Base-by-base conservation (phyloP, 2,888 invertebrate species). In the Drosophila subsilvestris region DNA sequence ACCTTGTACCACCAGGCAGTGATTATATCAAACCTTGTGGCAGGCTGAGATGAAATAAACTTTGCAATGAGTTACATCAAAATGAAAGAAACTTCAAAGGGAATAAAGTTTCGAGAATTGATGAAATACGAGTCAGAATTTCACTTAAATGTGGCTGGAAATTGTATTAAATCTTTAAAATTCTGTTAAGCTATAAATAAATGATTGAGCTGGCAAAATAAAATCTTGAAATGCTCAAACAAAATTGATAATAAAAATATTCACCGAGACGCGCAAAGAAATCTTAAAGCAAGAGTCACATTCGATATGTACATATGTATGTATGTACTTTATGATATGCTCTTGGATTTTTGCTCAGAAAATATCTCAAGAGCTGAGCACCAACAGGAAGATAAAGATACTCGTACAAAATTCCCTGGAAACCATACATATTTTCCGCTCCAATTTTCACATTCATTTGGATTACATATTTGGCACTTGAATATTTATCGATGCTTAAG, bases 401-500 rank as follows among this genome's bases (percentile, higher is more conserved):
- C 6, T 27, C 27, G 27, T 1, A 27, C 14, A 14, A 2, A 32
- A 18, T 22, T 47, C 48, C 12, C 48, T 4, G 22, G 37, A 14
- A 14, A 14, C 37, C 37, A 14, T 42, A 17, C 65, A 47, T 53
- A 65, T 63, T 63, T 25, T 10, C n/a, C 9, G n/a, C 17, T 3
- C 1, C n/a, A 47, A 62, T 62, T 62, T 62, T 20, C 65, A 48
- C 55, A 55, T 55, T 67, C 48, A 55, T 48, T 67, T 29, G 51
- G 27, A 47, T 48, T 29, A n/a, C 67, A 67, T 32, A 67, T 45
- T 54, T 29, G 29, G 68, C 68, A 55, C 66, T 69, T 67, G 69
- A 67, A 67, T 69, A 67, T 67, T 67, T 67, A 66, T 66, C 47
- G 47, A 55, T 18, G 9, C 55, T 43, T 43, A 67, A 55, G 42